Evolutionary conservation across 2,113 vertebrate genomes (phyloP), one percentile per base, ranked within the genome.

Genomic region (Chloropsis cyanopogon): DNA sequence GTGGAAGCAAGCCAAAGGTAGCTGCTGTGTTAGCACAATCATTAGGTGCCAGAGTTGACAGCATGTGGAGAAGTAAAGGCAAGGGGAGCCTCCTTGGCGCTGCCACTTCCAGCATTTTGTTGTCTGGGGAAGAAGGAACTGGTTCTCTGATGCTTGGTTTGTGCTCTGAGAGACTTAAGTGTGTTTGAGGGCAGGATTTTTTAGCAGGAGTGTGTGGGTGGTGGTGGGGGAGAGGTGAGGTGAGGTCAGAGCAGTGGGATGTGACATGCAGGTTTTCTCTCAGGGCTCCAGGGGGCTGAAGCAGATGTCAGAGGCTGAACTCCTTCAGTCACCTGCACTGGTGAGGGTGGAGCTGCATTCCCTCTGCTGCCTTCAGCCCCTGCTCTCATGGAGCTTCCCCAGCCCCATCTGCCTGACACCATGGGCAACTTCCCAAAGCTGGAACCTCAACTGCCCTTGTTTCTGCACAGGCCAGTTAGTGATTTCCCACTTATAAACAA

Each of bases 331-430:
- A 28, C 19, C 26, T 54, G 60, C 29, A 39, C 35, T 31, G 22
- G 28, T 57, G 60, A 81, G 47, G n/a, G 71, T 33, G 37, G 44
- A 82, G 22, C 41, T 77, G 53, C 22, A 31, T 37, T 41, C 26
- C 3, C 12, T 26, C 31, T 53, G 49, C 82, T 53, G n/a, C 52
- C 52, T 70, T 42, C 46, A 82, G 39, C 17, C 31, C 17, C n/a
- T 52, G 68, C 53, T 72, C 17, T 57, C 54, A 22, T 0, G 0
- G 59, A 24, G 39, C 63, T 91, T 75, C 33, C 39, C 14, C 12
- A 21, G 53, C 37, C 41, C n/a, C 0, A 0, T 21, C 28, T 24
- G 9, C 39, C 59, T 72, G 57, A 60, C 0, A 1, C 33, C 0
- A 6, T 25, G 50, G n/a, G 33, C 26, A 42, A 4, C 60, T 59